A percentile compares a stretch with the other conserved stretches of the same genome.
Conservation (phyloP, 2,888 invertebrate genomes). For the Scaptomyza caliginosa region DNA sequence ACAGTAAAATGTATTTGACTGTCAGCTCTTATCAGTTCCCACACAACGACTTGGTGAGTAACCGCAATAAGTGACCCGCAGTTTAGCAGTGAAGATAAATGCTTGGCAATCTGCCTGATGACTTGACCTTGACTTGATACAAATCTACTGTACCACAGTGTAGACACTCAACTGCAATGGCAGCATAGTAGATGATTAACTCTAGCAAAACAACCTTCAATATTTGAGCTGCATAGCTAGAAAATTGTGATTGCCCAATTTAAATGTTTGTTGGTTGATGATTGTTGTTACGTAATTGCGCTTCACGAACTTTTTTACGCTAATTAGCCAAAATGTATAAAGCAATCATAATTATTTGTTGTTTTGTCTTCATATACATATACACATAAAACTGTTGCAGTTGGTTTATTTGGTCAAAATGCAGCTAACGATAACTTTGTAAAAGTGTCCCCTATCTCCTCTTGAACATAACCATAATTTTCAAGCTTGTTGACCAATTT, state of each 20-base stretch:
- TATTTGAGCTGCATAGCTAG: constrained; percentile 12
- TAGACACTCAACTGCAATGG: constrained; percentile 20
- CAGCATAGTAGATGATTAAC: constrained; percentile 1
- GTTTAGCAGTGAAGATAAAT: constrained; percentile 29
- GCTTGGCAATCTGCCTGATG: constrained; percentile 13
- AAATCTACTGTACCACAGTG: constrained; percentile 25
- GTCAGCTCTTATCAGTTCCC: constrained; percentile 25
- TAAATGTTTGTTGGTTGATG: constrained; percentile 12
- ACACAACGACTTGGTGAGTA: background rate
- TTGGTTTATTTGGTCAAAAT: constrained; percentile 17
- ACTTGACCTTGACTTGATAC: constrained; percentile 31
- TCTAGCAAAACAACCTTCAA: constrained; percentile 27
- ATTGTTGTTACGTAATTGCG: constrained; percentile 12
- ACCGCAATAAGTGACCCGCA: constrained; percentile 29
- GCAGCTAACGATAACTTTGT: constrained; percentile 35
- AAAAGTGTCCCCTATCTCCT: constrained; percentile 18
- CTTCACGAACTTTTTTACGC: constrained; percentile 8
- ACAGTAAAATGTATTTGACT: background rate
- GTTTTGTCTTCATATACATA: background rate
- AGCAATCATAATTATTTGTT: constrained; percentile 4
- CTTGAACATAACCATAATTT: constrained; percentile 8
- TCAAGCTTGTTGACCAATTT: constrained; percentile 48
- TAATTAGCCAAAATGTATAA: constrained; percentile 40
- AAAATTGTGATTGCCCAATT: constrained; percentile 38
- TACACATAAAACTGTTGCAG: constrained; percentile 25